Base-by-base conservation (phyloP, 2,113 vertebrate species). In the Camelus bactrianus region DNA sequence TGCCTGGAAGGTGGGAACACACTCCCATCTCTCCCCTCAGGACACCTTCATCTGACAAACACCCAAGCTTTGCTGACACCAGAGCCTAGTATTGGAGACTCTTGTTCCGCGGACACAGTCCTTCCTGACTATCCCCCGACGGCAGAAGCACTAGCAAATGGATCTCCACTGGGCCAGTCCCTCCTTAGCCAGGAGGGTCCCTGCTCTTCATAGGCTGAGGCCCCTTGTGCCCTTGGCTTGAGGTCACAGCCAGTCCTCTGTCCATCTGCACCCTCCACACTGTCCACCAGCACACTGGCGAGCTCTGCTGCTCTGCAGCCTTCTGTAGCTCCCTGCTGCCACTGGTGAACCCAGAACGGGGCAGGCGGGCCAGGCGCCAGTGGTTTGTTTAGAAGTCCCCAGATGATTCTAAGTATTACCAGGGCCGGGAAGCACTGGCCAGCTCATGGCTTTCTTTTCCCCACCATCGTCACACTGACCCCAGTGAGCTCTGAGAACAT, bases 361-460 rank as follows among this genome's bases (percentile, higher is more conserved):
- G 52, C 30, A 10, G 77, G 42, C 4, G 3, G 62, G 32, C 72
- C 38, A 42, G 38, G 38, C 38, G 38, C 38, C 38, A 7, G 19
- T 12, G 3, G 35, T 10, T 1, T 65, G 35, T 2, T 8, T 32
- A 9, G 3, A 35, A 86, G 35, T 72, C 56, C 56, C 19, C 20
- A 58, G 56, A 22, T 30, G 69, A 46, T n/a, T 46, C 54, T 11
- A 1, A 48, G 48, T 56, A 28, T 6, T 8, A 0, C 28, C 5
- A 5, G 35, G 52, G n/a, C 35, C 30, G 58, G 56, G 79, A 20
- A 28, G 7, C 1, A 0, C 30, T 30, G 7, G 12, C 9, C 62
- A 8, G 16, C 30, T 0, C 0, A 15, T 3, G 62, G 10, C 12
- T 20, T 17, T 30, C 3, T 1, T 17, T 35, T 50, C 13, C 32